These are phyloP conservation scores for Columba janthina DNA, from an alignment of 2,113 vertebrate genomes.

Conservation along the genomic window DNA sequence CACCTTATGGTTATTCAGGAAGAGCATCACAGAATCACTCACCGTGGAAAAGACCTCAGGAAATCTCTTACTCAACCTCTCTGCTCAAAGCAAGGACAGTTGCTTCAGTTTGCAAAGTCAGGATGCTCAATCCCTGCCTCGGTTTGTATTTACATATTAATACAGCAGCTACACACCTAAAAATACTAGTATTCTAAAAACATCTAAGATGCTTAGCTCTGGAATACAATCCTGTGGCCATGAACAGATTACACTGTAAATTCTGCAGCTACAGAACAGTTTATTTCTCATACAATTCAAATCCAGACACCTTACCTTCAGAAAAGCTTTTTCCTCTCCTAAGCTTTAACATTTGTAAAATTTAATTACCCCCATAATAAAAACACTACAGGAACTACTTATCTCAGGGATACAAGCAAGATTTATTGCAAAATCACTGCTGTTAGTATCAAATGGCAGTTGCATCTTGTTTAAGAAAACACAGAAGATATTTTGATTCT, in stretches of 20 bases:
- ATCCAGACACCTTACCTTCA: not conserved
- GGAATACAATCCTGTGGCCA: not conserved
- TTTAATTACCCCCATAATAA: not conserved
- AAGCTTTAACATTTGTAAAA: not conserved
- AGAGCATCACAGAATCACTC: not conserved
- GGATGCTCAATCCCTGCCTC: not conserved
- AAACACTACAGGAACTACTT: not conserved
- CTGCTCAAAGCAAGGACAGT: not conserved
- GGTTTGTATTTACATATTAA: not conserved
- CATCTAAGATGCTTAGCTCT: not conserved
- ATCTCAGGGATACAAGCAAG: not conserved
- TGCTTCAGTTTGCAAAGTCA: not conserved
- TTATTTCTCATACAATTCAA: conserved; percentile 9
- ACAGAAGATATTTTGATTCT: not conserved
- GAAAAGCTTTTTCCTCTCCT: not conserved
- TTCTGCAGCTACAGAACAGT: not conserved
- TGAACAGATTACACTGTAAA: not conserved
- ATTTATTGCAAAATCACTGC: not conserved
- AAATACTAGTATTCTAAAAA: not conserved
- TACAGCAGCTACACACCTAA: not conserved
- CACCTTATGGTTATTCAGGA: not conserved
- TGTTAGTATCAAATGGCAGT: not conserved
- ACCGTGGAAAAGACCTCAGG: not conserved
- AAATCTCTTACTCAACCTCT: not conserved
- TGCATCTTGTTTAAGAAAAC: not conserved